A percentile compares a stretch with the other conserved stretches of the same genome.
These are phyloP conservation scores for Timema podura DNA, from an alignment of 2,888 invertebrate genomes.

Conservation along the genomic window DNA sequence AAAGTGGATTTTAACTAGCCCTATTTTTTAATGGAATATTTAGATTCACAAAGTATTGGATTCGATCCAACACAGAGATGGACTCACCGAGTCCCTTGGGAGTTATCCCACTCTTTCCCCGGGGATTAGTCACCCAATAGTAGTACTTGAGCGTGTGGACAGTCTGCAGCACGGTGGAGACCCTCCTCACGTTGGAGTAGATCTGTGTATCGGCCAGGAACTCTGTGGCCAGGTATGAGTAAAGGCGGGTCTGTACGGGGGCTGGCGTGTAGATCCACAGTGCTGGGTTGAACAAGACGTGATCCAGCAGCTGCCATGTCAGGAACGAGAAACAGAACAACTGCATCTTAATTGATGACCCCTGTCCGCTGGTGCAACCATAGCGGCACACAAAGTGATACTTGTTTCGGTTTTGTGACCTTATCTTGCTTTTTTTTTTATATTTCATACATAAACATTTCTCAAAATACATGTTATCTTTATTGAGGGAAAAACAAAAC, in stretches of 20 bases:
- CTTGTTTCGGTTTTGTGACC: no score
- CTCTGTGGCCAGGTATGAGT: slow-evolving; percentile 98
- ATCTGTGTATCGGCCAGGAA: slow-evolving; percentile 97
- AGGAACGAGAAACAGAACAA: slow-evolving; percentile 87
- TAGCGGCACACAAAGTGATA: neutral
- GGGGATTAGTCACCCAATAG: slow-evolving; percentile 97
- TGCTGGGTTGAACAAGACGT: slow-evolving; percentile 98
- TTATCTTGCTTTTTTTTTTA: no score
- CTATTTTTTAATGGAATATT: no score
- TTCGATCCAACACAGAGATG: neutral
- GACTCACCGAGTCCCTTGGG: slow-evolving; percentile 89
- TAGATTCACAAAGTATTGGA: no score
- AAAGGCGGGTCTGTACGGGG: slow-evolving; percentile 89
- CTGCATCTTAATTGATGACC: slow-evolving; percentile 61
- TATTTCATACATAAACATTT: no score
- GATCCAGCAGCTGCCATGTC: slow-evolving; percentile 96
- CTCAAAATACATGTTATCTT: no score
- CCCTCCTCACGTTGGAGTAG: slow-evolving; percentile 92
- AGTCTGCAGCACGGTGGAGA: slow-evolving; percentile 95
- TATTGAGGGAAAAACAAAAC: no score
- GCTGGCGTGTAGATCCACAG: slow-evolving; percentile 98
- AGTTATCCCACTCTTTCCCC: slow-evolving; percentile 89
- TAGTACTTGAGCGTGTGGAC: slow-evolving; percentile 99
- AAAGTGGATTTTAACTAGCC: no score
- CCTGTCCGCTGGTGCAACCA: slow-evolving; percentile 14